phyloP scores from a whole-genome alignment of 2,797 vertebrate species.

The Danionella dracula region DNA sequence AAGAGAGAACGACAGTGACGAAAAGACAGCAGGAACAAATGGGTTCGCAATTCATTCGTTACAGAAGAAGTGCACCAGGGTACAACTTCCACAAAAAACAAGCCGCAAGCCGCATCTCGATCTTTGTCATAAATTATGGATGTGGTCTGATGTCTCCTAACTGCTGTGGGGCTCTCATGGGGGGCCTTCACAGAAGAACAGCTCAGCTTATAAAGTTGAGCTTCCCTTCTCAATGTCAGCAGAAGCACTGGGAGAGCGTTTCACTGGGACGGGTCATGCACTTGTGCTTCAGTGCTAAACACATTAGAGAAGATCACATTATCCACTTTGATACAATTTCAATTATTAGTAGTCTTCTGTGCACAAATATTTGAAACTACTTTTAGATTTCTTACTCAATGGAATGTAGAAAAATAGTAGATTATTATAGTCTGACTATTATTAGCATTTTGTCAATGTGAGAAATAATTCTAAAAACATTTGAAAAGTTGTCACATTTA shows the following conservation, averaged over 20 bases:
- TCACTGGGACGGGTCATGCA: conserved; percentile 11
- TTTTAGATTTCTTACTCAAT: no score
- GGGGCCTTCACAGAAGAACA: conserved; percentile 18
- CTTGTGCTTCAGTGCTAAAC: not conserved
- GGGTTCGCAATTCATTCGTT: conserved; percentile 30
- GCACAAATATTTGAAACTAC: no score
- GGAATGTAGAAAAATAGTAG: no score
- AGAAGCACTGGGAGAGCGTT: conserved; percentile 8
- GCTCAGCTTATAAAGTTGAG: conserved; percentile 12
- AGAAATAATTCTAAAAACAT: no score
- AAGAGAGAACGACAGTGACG: not conserved
- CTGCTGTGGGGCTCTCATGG: conserved; percentile 35
- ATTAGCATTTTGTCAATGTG: no score
- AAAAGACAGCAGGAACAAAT: conserved; percentile 28
- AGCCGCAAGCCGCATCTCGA: conserved; percentile 34
- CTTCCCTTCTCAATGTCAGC: conserved; percentile 16
- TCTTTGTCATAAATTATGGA: conserved; percentile 45
- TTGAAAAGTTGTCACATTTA: no score
- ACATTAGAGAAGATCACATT: conserved; percentile 5
- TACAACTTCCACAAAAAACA: conserved; percentile 37
- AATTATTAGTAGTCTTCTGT: not conserved
- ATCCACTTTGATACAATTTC: not conserved
- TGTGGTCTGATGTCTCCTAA: conserved; percentile 44
- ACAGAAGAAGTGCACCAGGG: not conserved
- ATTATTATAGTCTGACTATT: no score